Base-by-base conservation (phyloP, 2,888 invertebrate species). In the Ferrisia virgata region DNA sequence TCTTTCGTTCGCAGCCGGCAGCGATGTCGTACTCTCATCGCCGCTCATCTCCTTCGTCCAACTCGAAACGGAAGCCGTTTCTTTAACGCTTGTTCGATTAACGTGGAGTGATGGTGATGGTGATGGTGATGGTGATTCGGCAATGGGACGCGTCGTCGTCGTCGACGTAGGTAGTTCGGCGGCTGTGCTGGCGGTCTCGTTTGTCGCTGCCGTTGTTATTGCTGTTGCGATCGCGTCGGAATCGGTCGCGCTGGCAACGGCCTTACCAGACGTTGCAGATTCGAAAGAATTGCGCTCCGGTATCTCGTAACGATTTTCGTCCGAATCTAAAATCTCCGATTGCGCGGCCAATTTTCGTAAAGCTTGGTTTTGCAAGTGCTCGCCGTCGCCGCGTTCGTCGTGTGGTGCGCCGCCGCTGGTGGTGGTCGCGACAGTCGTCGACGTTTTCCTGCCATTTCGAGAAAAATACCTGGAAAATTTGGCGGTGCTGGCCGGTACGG, bases 281-380 rank as follows among this genome's bases (percentile, higher is more conserved):
- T n/a, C n/a, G n/a, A n/a, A n/a, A n/a, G n/a, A n/a, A n/a, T n/a
- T n/a, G n/a, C n/a, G 11, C 6, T 31, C 39, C 3, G 72, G 43
- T n/a, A 40, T 25, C 33, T 36, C 28, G 31, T 82, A 58, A 36
- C 81, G 53, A 81, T 58, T 81, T 53, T 81, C 81, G n/a, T 81
- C 36, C 39, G 81, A 53, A 31, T 81, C 64, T 13, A 53, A 39
- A 33, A 53, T 58, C 33, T 80, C 82, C 4, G 69, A 22, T 72
- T 47, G 69, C 25, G 47, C 22, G 4, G 22, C 8, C 53, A 18
- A 69, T 69, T 39, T 82, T 33, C 82, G 28, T 9, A 18, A 25
- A 2, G 72, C 25, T 6, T 28, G 28, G 25, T n/a, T 72, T 72
- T 33, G n/a, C 58, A 22, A 22, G 33, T 33, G 11, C 25, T 33